These are phyloP conservation scores for Pseudorhiza aurosa DNA, from an alignment of 30 jellyfish, hydroid and myxozoan genomes.

Conservation along the genomic window DNA sequence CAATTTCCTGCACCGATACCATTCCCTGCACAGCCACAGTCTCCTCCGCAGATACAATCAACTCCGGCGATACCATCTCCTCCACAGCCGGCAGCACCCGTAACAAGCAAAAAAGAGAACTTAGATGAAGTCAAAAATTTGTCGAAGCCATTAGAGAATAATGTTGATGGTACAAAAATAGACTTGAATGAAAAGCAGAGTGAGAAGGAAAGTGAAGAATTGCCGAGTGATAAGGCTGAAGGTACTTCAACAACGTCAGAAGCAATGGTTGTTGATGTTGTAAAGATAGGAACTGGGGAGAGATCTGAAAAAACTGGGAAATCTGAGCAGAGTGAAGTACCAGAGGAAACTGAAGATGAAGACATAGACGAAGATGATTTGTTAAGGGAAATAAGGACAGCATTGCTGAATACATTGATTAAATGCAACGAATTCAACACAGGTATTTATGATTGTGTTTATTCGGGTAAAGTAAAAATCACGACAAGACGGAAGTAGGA, in stretches of 20 bases:
- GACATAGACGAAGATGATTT: slow-evolving; percentile 1
- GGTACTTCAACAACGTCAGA: neutral
- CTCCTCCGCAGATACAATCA: no score
- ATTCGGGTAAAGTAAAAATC: no score
- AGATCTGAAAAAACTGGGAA: neutral
- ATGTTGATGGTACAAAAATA: neutral
- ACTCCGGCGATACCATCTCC: neutral
- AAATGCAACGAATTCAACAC: neutral
- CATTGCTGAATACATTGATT: slow-evolving; percentile 17
- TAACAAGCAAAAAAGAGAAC: no score
- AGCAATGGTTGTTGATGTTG: neutral
- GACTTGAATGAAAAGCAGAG: neutral
- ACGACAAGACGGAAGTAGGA: no score
- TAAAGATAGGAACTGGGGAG: neutral
- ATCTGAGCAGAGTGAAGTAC: neutral
- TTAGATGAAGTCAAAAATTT: neutral
- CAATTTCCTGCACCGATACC: neutral
- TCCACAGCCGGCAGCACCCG: neutral
- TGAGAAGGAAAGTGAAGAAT: no score
- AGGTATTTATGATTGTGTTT: no score
- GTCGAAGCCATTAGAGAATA: neutral
- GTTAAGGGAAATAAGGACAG: slow-evolving; percentile 15
- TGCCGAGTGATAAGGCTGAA: neutral
- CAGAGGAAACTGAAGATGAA: neutral
- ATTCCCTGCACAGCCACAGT: neutral